phyloP scores from a whole-genome alignment of 2,797 vertebrate genomes.

The Helarctos malayanus region DNA sequence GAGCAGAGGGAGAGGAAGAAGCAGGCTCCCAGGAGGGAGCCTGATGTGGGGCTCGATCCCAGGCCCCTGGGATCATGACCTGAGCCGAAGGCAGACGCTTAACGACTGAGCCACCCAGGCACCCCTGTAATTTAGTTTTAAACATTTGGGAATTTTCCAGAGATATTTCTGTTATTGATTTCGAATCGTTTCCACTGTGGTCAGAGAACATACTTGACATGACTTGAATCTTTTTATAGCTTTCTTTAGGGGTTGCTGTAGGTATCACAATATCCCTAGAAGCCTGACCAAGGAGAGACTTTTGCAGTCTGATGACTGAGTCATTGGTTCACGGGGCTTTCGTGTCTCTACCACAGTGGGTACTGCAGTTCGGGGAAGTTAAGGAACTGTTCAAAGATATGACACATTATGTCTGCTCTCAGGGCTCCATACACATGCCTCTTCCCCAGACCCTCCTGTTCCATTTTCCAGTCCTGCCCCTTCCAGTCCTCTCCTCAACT shows the following conservation, averaged over 20 bases:
- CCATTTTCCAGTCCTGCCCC: background rate
- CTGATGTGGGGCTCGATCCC: too few relatives aligned
- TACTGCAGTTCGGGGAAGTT: background rate
- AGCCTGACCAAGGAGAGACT: background rate
- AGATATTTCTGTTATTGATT: background rate
- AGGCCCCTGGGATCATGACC: too few relatives aligned
- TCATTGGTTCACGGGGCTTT: background rate
- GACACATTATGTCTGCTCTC: background rate
- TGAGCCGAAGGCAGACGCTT: too few relatives aligned
- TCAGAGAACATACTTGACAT: background rate
- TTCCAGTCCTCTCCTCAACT: background rate
- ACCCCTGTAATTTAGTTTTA: background rate
- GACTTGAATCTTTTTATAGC: background rate
- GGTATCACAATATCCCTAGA: background rate
- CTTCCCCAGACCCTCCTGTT: background rate
- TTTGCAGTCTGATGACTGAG: background rate
- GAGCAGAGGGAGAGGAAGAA: too few relatives aligned
- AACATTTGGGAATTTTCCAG: background rate
- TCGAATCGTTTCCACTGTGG: background rate
- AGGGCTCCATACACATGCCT: fast-evolving
- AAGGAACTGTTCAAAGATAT: background rate
- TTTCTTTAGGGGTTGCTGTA: background rate
- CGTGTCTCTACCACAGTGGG: background rate
- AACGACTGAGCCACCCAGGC: too few relatives aligned
- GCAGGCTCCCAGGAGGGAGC: too few relatives aligned